phyloP scores from a whole-genome alignment of 2,888 invertebrate species.

The Himalopsyche tibetana region DNA sequence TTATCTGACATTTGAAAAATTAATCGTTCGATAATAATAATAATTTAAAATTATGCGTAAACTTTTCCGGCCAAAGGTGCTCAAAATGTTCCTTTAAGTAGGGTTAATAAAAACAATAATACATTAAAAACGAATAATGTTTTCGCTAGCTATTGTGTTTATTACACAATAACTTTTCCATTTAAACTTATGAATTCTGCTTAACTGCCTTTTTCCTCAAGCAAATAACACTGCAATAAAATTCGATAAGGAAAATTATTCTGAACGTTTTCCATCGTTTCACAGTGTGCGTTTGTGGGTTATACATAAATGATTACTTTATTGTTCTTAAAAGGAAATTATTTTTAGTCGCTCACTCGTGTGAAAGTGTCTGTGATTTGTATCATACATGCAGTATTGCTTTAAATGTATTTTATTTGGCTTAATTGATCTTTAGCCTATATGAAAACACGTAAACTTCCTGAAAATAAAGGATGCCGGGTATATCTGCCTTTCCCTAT shows the following conservation, averaged over 20 bases:
- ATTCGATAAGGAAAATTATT: background rate
- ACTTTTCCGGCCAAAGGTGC: constrained; percentile 27
- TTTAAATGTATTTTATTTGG: no score
- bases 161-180: constrained; percentile 30
- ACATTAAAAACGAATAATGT: constrained; percentile 26
- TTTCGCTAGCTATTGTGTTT: constrained; percentile 22
- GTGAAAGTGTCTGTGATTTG: background rate
- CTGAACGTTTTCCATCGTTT: background rate
- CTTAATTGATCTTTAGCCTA: no score
- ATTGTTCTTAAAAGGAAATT: background rate
- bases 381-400: no score
- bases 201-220: constrained; percentile 19
- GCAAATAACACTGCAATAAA: constrained; percentile 8
- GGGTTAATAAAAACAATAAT: constrained; percentile 4
- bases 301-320: background rate
- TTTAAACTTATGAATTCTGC: constrained; percentile 26
- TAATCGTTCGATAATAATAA: constrained; percentile 22
- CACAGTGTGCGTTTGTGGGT: constrained; percentile 7
- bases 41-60: constrained; percentile 20
- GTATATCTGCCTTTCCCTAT: no score
- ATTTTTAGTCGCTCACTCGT: background rate
- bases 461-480: no score
- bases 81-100: background rate
- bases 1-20: constrained; percentile 34
- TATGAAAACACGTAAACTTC: no score